These are phyloP conservation scores for Myocastor coypus DNA, from an alignment of 2,113 vertebrate species.

Conservation along the genomic window DNA sequence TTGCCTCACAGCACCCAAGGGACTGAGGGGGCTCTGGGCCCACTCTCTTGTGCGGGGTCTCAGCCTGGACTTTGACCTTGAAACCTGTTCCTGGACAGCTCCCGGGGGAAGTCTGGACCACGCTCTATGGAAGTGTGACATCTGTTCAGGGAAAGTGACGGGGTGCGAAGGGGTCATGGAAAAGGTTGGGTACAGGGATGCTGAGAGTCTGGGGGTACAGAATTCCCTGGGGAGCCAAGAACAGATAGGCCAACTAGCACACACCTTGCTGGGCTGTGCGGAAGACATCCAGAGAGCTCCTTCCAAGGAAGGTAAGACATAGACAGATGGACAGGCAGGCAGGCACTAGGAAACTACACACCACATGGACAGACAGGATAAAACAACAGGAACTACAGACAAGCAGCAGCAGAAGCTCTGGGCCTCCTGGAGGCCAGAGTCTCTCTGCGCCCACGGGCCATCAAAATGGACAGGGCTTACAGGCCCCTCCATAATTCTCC, in stretches of 20 bases:
- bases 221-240: background rate
- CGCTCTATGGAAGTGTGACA: background rate
- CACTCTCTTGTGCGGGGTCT: no score
- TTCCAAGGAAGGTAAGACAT: background rate
- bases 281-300: background rate
- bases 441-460: background rate
- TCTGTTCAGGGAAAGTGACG: background rate
- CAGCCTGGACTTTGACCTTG: background rate
- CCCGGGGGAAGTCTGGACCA: fast-evolving
- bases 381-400: background rate
- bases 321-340: background rate
- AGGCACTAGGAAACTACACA: background rate
- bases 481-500: no score
- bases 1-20: background rate
- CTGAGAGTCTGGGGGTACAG: background rate
- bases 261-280: background rate
- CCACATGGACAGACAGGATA: constrained; percentile 11
- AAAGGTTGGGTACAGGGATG: background rate
- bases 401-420: background rate
- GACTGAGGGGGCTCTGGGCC: background rate
- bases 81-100: background rate
- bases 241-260: constrained; percentile 29
- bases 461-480: background rate
- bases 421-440: background rate
- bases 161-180: background rate